Conservation (phyloP, 2,797 vertebrate genomes). For the Apodemus agrarius region DNA sequence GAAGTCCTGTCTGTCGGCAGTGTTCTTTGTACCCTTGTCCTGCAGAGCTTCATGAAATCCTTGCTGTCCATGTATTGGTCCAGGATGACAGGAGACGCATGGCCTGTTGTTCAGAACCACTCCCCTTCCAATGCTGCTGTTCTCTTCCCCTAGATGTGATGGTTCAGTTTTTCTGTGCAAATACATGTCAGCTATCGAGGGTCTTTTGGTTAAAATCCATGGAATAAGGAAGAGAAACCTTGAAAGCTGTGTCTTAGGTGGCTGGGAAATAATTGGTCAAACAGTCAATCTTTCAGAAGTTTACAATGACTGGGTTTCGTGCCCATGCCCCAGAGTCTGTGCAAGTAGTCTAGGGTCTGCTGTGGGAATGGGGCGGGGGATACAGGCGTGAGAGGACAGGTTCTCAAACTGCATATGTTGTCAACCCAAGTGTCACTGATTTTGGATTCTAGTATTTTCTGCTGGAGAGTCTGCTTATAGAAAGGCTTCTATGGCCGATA, state of each 20-base stretch:
- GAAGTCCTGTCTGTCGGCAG: not conserved
- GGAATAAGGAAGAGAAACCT: not conserved
- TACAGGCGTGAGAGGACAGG: not conserved
- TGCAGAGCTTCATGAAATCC: not conserved
- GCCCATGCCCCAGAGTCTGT: not conserved
- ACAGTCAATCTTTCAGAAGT: not conserved
- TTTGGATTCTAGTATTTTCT: slow-evolving; percentile 20
- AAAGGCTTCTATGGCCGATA: not conserved
- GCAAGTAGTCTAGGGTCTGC: not conserved
- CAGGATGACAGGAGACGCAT: not conserved
- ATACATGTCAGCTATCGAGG: not conserved
- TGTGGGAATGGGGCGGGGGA: not conserved
- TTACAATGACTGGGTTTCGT: not conserved
- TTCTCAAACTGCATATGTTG: not conserved
- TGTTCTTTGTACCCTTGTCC: not conserved
- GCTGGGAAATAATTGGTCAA: not conserved
- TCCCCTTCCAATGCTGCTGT: too few species aligned
- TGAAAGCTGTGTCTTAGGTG: not conserved
- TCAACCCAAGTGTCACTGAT: not conserved
- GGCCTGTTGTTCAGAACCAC: too few species aligned
- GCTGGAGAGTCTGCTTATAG: not conserved
- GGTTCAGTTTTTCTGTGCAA: not conserved
- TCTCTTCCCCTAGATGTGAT: not conserved
- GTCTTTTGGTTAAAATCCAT: slow-evolving; percentile 22
- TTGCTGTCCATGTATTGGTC: not conserved